These are phyloP conservation scores for Lagenorhynchus albirostris DNA, from an alignment of 2,113 vertebrate genomes.

Conservation along the genomic window DNA sequence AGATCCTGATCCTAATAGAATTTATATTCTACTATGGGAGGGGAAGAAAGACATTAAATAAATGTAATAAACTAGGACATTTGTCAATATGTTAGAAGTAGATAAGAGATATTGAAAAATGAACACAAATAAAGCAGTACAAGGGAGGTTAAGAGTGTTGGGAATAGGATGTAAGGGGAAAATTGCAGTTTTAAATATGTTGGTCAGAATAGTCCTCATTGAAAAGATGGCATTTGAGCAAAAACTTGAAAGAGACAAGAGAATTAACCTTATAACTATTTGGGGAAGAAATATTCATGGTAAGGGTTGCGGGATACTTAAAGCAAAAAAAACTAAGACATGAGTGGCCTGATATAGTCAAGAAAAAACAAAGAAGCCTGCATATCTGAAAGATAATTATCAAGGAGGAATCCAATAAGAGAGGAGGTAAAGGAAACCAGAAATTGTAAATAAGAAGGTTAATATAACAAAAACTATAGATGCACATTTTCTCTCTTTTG, in stretches of 20 bases:
- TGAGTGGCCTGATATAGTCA: background rate
- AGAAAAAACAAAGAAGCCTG: background rate
- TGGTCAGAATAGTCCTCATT: too few species aligned
- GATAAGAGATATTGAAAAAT: background rate
- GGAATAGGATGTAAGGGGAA: background rate
- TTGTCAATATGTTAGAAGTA: background rate
- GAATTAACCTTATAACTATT: too few species aligned
- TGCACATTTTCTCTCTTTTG: background rate
- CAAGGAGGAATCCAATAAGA: background rate
- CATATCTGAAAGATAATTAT: background rate
- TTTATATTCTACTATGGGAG: background rate
- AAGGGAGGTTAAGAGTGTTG: background rate
- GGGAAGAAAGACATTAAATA: background rate
- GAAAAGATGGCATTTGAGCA: too few species aligned
- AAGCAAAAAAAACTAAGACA: background rate
- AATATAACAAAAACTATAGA: background rate
- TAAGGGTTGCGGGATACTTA: background rate
- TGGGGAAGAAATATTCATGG: too few species aligned
- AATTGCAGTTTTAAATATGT: too few species aligned
- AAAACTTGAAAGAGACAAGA: too few species aligned
- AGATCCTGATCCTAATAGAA: background rate
- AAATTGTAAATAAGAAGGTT: background rate
- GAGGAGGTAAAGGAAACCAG: background rate
- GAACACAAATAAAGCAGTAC: background rate
- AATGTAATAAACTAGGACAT: background rate